Conservation (phyloP, 2,797 vertebrate species). For the Sebastes variabilis region DNA sequence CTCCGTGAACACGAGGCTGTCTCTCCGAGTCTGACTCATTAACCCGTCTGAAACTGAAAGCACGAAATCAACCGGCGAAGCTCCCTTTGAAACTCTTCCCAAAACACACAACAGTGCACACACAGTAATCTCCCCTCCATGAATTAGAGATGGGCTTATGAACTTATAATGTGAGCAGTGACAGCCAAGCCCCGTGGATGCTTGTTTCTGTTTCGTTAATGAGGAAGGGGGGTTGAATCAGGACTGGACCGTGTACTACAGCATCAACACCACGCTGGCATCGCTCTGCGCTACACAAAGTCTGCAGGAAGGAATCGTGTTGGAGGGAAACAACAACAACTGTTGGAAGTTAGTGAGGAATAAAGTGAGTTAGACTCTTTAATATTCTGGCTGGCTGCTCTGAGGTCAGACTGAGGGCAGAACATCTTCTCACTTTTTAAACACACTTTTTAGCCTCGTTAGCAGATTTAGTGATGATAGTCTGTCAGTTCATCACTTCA, state of each 20-base stretch:
- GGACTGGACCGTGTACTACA: conserved; percentile 61
- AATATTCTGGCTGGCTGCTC: neutral
- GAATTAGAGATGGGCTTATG: conserved; percentile 74
- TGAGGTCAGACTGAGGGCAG: conserved; percentile 9
- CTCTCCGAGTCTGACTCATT: conserved; percentile 56
- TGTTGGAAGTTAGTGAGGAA: neutral
- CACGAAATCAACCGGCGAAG: conserved; percentile 30
- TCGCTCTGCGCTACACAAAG: conserved; percentile 17
- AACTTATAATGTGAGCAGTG: conserved; percentile 72
- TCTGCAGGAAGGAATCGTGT: conserved; percentile 46
- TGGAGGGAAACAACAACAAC: neutral
- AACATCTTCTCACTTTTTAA: neutral
- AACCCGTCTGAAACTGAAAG: conserved; percentile 51
- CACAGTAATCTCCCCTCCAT: conserved; percentile 54
- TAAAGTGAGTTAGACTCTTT: neutral
- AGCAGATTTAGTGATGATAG: neutral
- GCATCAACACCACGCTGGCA: neutral
- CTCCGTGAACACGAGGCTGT: conserved; percentile 15
- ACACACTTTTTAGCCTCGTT: neutral
- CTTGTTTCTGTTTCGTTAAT: conserved; percentile 67
- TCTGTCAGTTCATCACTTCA: neutral
- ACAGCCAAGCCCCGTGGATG: conserved; percentile 62
- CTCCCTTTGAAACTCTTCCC: conserved; percentile 57
- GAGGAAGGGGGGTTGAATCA: conserved; percentile 60
- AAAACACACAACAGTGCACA: conserved; percentile 43